Evolutionary conservation across 2,113 vertebrate genomes (phyloP).

Genomic region (Tupaia chinensis): DNA sequence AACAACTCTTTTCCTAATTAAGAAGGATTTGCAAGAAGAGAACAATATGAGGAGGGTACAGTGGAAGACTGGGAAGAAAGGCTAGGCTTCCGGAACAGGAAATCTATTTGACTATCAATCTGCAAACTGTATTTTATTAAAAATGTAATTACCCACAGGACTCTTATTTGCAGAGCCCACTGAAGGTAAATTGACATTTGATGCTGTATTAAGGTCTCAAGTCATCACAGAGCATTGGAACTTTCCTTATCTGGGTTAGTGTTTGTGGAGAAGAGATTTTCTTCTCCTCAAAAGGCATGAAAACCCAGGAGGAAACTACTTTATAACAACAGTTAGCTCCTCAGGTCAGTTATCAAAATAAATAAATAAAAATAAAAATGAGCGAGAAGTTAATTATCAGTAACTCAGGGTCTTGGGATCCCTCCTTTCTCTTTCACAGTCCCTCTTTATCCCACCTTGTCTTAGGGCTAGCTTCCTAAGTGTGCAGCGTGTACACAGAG

Average conservation of each 20-base stretch:
- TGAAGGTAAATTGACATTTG: slow-evolving; percentile 64
- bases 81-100: background rate
- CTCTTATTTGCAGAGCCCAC: slow-evolving; percentile 53
- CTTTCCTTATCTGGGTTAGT: background rate
- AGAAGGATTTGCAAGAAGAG: background rate
- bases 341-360: background rate
- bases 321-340: background rate
- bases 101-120: slow-evolving; percentile 64
- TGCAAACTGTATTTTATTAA: slow-evolving; percentile 72
- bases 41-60: background rate
- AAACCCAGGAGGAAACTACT: background rate
- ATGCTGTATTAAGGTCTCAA: slow-evolving; percentile 28
- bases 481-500: background rate
- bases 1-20: slow-evolving; percentile 70
- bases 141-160: slow-evolving; percentile 62
- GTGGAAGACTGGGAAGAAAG: background rate
- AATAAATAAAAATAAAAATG: too few species aligned
- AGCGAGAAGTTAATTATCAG: too few species aligned
- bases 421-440: background rate
- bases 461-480: rapidly evolving
- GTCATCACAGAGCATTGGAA: slow-evolving; percentile 23
- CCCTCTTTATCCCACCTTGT: background rate
- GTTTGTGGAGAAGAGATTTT: slow-evolving; percentile 33
- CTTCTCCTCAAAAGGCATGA: background rate
- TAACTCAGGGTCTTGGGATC: background rate